Evolutionary conservation across 2,113 vertebrate species (phyloP).

Genomic region (Ptychochromis oligacanthus): DNA sequence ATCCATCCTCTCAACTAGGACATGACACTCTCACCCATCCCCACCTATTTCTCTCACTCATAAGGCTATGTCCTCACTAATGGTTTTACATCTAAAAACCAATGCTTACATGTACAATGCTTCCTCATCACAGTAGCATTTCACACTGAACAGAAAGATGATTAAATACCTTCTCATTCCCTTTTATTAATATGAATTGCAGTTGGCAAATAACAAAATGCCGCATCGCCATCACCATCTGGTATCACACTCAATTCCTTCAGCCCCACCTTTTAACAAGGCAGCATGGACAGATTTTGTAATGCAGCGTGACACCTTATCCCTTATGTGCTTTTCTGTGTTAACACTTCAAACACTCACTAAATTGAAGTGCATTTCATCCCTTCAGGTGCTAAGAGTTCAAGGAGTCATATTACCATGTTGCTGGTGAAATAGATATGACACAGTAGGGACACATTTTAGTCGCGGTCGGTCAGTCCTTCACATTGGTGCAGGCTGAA

Average conservation of each 20-base stretch:
- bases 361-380: constrained; percentile 16
- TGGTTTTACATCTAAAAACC: background rate
- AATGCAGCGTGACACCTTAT: constrained; percentile 17
- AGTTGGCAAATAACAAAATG: constrained; percentile 5
- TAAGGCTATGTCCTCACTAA: constrained; percentile 22
- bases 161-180: background rate
- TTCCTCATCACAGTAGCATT: background rate
- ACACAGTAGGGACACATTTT: constrained; percentile 12
- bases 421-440: constrained; percentile 14
- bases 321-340: constrained; percentile 11
- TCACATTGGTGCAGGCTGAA: background rate
- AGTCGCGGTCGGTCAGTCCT: background rate
- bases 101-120: constrained; percentile 13
- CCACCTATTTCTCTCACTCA: background rate
- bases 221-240: background rate
- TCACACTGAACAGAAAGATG: background rate
- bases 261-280: constrained; percentile 15
- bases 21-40: constrained; percentile 30
- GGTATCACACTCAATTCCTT: background rate
- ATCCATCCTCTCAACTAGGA: constrained; percentile 73
- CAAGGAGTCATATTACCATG: constrained; percentile 3
- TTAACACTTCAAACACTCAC: constrained; percentile 30
- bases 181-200: background rate
- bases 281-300: background rate
- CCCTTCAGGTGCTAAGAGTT: constrained; percentile 19